Percentiles rank a stretch among this genome's conserved stretches.
Evolutionary conservation across 2,797 vertebrate genomes (phyloP).

Genomic region (Heterohyrax brucei): DNA sequence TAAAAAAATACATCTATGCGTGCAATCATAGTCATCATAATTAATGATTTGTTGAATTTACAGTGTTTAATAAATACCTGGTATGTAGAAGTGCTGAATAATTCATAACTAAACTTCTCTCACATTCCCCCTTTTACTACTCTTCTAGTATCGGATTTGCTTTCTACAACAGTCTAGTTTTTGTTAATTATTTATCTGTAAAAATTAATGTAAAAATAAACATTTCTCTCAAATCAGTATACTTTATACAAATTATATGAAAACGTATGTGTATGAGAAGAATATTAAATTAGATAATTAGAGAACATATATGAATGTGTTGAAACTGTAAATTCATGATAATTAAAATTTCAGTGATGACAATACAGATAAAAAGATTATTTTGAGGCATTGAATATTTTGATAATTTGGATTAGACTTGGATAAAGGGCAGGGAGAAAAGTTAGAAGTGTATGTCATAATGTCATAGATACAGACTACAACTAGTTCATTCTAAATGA

Average conservation of each 20-base stretch:
- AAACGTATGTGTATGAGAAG: neutral
- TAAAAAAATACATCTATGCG: neutral
- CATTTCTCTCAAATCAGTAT: neutral
- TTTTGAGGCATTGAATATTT: neutral
- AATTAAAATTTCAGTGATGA: neutral
- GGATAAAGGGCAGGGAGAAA: neutral
- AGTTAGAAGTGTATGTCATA: neutral
- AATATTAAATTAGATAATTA: neutral
- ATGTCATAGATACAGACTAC: neutral
- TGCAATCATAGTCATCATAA: neutral
- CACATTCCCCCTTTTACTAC: rapidly evolving
- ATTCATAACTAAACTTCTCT: neutral
- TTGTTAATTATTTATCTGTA: neutral
- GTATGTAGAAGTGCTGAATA: neutral
- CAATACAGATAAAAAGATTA: neutral
- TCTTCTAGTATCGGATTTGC: neutral
- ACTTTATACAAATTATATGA: neutral
- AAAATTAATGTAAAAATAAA: conserved; percentile 5
- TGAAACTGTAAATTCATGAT: neutral
- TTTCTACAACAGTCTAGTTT: neutral
- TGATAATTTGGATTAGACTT: neutral
- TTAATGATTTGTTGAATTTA: neutral
- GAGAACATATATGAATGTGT: neutral
- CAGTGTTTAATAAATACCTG: neutral
- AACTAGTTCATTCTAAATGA: neutral